phyloP scores from a whole-genome alignment of 2,888 invertebrate genomes.

The Allygus modestus region DNA sequence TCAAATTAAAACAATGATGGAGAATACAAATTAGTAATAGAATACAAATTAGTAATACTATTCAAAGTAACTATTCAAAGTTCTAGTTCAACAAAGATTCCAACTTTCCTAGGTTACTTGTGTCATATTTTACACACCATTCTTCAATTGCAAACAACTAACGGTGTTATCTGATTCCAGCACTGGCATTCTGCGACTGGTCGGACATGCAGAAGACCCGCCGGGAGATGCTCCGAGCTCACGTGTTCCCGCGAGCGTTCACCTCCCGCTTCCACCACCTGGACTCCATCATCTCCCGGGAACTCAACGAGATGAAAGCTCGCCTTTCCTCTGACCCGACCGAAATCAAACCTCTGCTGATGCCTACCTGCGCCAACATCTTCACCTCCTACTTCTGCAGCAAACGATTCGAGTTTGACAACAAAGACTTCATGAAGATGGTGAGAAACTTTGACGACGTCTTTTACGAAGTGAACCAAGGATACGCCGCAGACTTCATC shows the following conservation, averaged over 20 bases:
- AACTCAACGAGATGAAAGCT: constrained; percentile 73
- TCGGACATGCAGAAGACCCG: constrained; percentile 80
- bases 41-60: too few species aligned
- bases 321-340: constrained; percentile 71
- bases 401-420: constrained; percentile 75
- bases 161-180: constrained; percentile 73
- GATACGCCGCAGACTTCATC: constrained; percentile 82
- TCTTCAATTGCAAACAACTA: too few species aligned
- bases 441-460: constrained; percentile 80
- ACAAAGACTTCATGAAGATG: constrained; percentile 76
- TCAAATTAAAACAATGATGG: too few species aligned
- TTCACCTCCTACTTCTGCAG: constrained; percentile 81
- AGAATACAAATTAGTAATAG: too few species aligned
- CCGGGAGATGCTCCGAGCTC: constrained; percentile 78
- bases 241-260: constrained; percentile 79
- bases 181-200: constrained; percentile 84
- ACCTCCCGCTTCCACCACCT: constrained; percentile 77
- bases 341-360: constrained; percentile 75
- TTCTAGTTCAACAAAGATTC: too few species aligned
- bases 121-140: too few species aligned
- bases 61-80: too few species aligned
- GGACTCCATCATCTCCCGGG: constrained; percentile 75
- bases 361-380: constrained; percentile 79
- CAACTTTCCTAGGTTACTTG: too few species aligned
- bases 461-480: constrained; percentile 83